Conservation (phyloP, 1,140 invertebrate species). For the Brachionus rubens region DNA sequence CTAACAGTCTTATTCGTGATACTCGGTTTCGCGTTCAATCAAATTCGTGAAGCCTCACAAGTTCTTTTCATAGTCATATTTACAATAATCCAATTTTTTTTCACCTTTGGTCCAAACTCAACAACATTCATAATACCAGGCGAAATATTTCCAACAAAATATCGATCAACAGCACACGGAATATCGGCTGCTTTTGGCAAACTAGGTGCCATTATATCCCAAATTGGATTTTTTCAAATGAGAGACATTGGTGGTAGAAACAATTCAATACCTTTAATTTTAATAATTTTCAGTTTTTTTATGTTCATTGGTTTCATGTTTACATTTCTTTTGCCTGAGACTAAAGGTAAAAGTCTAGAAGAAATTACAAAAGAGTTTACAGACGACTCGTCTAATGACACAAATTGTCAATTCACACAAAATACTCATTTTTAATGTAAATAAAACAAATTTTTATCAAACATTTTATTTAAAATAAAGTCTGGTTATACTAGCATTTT, state of each 20-base stretch:
- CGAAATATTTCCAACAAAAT: slow-evolving; percentile 43
- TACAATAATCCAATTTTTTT: slow-evolving; percentile 33
- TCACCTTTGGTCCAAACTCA: slow-evolving; percentile 37
- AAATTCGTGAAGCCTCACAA: background rate
- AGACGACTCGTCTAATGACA: background rate
- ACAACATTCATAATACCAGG: slow-evolving; percentile 44
- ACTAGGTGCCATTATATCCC: slow-evolving; percentile 43
- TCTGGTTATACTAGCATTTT: no score
- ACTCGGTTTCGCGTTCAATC: background rate
- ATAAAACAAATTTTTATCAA: no score
- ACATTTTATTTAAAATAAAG: no score
- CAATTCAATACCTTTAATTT: slow-evolving; percentile 16
- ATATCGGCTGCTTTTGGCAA: slow-evolving; percentile 39
- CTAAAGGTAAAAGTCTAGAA: slow-evolving; percentile 29
- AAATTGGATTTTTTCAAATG: slow-evolving; percentile 41
- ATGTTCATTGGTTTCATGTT: slow-evolving; percentile 37
- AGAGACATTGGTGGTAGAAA: slow-evolving; percentile 41
- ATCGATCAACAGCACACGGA: slow-evolving; percentile 41
- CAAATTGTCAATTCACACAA: background rate
- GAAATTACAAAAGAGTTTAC: background rate
- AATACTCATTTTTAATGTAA: no score
- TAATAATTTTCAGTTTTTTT: slow-evolving; percentile 20
- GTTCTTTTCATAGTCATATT: slow-evolving; percentile 17
- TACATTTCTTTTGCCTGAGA: slow-evolving; percentile 44
- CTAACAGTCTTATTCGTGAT: background rate